A percentile compares a stretch with the other conserved stretches of the same genome.
Evolutionary conservation across 2,888 invertebrate species (phyloP).

Genomic region (Stenolophus ochropezus): DNA sequence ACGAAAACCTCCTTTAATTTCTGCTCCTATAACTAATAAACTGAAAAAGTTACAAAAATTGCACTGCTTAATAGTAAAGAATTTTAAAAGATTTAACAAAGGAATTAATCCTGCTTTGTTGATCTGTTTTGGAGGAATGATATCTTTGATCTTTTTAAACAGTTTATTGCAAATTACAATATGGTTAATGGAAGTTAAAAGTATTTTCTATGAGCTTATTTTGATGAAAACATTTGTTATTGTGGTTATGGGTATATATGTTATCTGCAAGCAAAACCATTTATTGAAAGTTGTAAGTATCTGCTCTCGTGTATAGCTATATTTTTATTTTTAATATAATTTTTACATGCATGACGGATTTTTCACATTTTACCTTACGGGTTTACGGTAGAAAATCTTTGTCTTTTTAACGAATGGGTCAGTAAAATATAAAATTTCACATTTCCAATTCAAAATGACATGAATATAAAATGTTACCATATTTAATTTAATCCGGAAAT

Average conservation of each 20-base stretch:
- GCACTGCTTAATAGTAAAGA: background rate
- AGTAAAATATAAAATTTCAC: too few species aligned
- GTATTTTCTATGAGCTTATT: background rate
- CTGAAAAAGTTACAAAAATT: conserved; percentile 4
- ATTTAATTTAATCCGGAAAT: too few species aligned
- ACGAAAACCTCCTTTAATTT: background rate
- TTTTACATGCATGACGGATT: too few species aligned
- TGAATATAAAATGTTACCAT: too few species aligned
- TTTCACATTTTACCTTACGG: too few species aligned
- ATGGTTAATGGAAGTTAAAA: background rate
- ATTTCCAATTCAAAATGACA: too few species aligned
- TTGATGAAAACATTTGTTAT: background rate
- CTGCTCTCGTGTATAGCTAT: too few species aligned
- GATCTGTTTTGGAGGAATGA: background rate
- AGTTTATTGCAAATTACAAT: background rate
- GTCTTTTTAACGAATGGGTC: too few species aligned
- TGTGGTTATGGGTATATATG: background rate
- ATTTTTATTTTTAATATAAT: too few species aligned
- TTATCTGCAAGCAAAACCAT: background rate
- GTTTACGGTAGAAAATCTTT: too few species aligned
- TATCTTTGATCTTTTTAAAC: background rate
- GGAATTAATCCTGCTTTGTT: background rate
- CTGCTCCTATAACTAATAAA: background rate
- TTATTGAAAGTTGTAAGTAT: conserved; percentile 11
- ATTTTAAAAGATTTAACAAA: background rate